Conservation (phyloP, 2,797 vertebrate genomes). For the Carduelis carduelis region DNA sequence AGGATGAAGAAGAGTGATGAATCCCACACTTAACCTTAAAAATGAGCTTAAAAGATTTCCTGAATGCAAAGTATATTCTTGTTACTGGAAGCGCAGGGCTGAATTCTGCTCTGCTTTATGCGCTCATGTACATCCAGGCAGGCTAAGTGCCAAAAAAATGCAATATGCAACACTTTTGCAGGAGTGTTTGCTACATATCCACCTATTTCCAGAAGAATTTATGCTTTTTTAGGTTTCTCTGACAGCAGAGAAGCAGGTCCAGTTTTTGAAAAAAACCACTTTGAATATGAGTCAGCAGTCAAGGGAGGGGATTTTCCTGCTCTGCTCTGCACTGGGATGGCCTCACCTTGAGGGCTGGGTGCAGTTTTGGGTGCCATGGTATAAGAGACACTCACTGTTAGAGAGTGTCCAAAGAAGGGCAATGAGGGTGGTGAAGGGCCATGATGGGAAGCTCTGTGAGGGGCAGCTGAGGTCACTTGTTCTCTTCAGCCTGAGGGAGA, state of each 20-base stretch:
- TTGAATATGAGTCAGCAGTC: neutral
- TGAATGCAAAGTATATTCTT: neutral
- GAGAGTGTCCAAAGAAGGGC: neutral
- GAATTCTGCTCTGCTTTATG: neutral
- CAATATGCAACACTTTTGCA: neutral
- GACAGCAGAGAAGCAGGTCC: neutral
- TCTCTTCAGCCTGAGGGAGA: neutral
- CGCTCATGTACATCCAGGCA: neutral
- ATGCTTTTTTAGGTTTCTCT: neutral
- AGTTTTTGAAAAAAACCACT: neutral
- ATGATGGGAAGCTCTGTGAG: rapidly evolving
- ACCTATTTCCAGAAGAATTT: neutral
- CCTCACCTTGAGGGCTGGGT: rapidly evolving
- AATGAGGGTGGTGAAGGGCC: rapidly evolving
- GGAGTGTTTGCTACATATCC: neutral
- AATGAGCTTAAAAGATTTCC: slow-evolving; percentile 8
- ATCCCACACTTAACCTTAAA: slow-evolving; percentile 44
- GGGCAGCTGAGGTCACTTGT: rapidly evolving
- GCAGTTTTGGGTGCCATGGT: too few relatives aligned
- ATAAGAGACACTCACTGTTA: rapidly evolving
- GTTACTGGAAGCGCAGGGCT: neutral
- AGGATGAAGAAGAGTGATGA: slow-evolving; percentile 19
- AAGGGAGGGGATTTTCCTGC: neutral
- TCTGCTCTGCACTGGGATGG: neutral
- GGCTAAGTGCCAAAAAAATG: neutral